Base-by-base conservation (phyloP, 2,888 invertebrate species). In the Balanococcus diminutus region DNA sequence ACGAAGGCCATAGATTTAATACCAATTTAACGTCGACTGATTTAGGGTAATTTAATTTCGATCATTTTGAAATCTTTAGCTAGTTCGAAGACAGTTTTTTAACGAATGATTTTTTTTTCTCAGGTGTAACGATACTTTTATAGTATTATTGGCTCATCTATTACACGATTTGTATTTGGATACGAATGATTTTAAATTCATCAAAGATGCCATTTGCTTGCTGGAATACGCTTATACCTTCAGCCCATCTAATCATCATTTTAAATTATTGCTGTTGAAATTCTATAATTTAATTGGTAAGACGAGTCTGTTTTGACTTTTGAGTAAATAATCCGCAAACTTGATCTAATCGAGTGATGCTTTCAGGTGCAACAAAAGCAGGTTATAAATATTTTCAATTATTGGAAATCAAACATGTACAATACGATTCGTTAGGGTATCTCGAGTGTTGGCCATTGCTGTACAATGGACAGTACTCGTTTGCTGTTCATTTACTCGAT, bases 321-420 rank as follows among this genome's bases (percentile, higher is more conserved):
- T n/a, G n/a, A n/a, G n/a, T n/a, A 31, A 72, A n/a, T 31, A n/a
- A 11, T 36, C 8, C 28, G 6, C 61, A n/a, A n/a, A n/a, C n/a
- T n/a, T n/a, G 3, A 46, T n/a, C 6, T n/a, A 46, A n/a, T n/a
- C n/a, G n/a, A 46, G n/a, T 0, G n/a, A 46, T n/a, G 19, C 85
- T 56, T 89, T 88, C 90, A 92, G 96, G 96, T 87, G 95, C 94
- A 88, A 93, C 93, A 31, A 90, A 93, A 82, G 94, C 94, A 0
- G 96, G 96, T 39, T 94, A 94, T 88, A 91, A 92, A 83, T 92
- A 94, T 88, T 96, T 95, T 90, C 93, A 94, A 88, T 92, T 93
- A 85, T 91, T 98, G 89, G 98, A 98, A 89, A 93, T 96, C 86
- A 98, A 98, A 90, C 97, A 98, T 90, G 93, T 98, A 88, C 98